Evolutionary conservation across 1,140 invertebrate species (phyloP), one percentile per base, ranked within the genome.

Genomic region (Sycobia sp.): DNA sequence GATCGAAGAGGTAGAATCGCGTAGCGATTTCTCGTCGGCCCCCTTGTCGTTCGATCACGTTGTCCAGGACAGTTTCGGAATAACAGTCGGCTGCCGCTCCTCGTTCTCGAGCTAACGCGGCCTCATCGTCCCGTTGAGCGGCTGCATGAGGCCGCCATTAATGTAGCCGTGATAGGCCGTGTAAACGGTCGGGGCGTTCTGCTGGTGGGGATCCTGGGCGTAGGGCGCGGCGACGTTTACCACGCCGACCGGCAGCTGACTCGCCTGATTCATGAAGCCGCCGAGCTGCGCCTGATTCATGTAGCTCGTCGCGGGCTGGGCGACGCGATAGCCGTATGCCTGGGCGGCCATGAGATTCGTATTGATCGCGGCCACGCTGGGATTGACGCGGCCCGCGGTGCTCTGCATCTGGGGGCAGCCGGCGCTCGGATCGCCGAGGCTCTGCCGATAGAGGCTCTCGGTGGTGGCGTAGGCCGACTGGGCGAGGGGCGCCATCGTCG

Each of bases 281-380:
- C 80, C 79, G 1, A 82, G 85, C 68, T 91, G 89, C 54, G 90
- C 88, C 66, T 90, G 89, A 68, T 91, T 91, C 65, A 91, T 88
- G 62, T 91, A 91, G 5, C 89, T 85, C 32, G 86, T 84, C 0
- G 76, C 70, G 0, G 85, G 81, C 65, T 88, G 87, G 0, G 86
- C 82, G 7, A 91, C 77, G 2, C 80, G 86, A 65, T 92, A 92
- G 11, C 88, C 83, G 3, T 87, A 85, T 23, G 83, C 80, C 0
- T 84, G 83, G 13, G 58, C 55, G 67, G 87, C 84, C 38, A 86
- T 84, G 85, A 92, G 90, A 54, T 92, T 78, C 79, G 92, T 90
- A 25, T 88, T 89, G 71, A 90, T 89, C 18, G 92, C 84, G 56
- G 91, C 87, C 20, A 91, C 87, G 67, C 91, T 92, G 3, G 91